Base-by-base conservation (phyloP, 2,888 invertebrate species). In the Tillus elongatus region DNA sequence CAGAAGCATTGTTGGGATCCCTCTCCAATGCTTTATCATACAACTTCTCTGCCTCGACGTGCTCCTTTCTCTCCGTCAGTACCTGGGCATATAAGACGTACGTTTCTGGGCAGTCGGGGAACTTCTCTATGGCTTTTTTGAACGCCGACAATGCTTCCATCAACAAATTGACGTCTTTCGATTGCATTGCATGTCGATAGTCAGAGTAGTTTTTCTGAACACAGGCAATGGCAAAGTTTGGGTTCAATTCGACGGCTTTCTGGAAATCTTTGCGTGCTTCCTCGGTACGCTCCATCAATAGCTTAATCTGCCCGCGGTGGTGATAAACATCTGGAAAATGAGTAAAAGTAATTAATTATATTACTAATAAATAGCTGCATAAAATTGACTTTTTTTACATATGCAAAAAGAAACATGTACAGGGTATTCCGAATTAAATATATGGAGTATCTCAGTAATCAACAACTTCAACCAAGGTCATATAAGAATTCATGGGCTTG, bases 121-220 rank as follows among this genome's bases (percentile, higher is more conserved):
- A 92, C 55, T 78, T 79, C 37, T 82, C 75, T 15, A 87, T 71
- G 11, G 85, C 78, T 42, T 74, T 71, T 54, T 85, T 77, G 64
- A 93, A 92, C 44, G 79, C 76, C 43, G 72, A 66, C 60, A 86
- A 72, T 1, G 82, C 81, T 51, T 74, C 70, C 51, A 76, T 70
- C 34, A 85, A 59, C 30, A 77, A 69, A 45, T 69, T 70, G 40
- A 74, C 67, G 60, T 63, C 56, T 45, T 61, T 58, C 1, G 47
- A 44, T 38, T 59, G 51, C 47, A 63, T 47, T 1, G 64, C 63
- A 38, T 58, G 54, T 38, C 62, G 76, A 59, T 90, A 92, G 60
- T 89, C 85, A 19, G 84, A 82, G 65, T 90, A 93, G 57, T 87
- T 86, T 64, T 89, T 91, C 63, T 95, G 95, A 35, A 89, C 87